These are phyloP conservation scores for Sinotaia quadrata DNA, from an alignment of 2,888 invertebrate species.

Conservation along the genomic window DNA sequence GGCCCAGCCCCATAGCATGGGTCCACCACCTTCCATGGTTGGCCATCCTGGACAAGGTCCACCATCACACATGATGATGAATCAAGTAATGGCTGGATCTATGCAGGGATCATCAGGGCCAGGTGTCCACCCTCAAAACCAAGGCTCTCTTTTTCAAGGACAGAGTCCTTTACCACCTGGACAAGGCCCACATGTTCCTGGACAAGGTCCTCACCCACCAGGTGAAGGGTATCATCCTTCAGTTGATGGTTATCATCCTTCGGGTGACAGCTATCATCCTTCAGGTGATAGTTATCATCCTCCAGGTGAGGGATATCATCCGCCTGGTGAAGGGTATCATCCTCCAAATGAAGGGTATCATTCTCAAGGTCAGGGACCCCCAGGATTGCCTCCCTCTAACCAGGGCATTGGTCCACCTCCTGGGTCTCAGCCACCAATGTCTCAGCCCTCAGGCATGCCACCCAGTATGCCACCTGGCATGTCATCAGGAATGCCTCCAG, in stretches of 20 bases:
- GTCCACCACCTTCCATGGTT: neutral
- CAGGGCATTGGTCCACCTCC: conserved; percentile 19
- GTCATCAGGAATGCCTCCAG: conserved; percentile 12
- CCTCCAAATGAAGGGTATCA: no score
- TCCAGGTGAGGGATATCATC: no score
- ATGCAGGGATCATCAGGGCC: neutral
- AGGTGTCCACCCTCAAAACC: conserved; percentile 17
- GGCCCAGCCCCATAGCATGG: neutral
- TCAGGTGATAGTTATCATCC: no score
- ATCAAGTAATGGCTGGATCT: neutral
- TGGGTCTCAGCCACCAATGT: conserved; percentile 7
- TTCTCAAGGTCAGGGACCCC: no score
- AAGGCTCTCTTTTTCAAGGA: no score
- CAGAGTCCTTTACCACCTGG: conserved; percentile 24
- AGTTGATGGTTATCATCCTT: no score
- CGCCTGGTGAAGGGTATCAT: no score
- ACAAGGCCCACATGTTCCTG: no score
- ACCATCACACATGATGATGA: conserved; percentile 29
- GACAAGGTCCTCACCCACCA: no score
- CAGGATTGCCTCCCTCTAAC: conserved; percentile 11
- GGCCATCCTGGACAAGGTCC: conserved; percentile 16
- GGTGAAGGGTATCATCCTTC: no score
- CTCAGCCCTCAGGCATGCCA: conserved; percentile 13
- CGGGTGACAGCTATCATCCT: no score
- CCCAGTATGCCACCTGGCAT: conserved; percentile 12